phyloP scores from a whole-genome alignment of 1,140 invertebrate species.

The Rhagoletis pomonella region DNA sequence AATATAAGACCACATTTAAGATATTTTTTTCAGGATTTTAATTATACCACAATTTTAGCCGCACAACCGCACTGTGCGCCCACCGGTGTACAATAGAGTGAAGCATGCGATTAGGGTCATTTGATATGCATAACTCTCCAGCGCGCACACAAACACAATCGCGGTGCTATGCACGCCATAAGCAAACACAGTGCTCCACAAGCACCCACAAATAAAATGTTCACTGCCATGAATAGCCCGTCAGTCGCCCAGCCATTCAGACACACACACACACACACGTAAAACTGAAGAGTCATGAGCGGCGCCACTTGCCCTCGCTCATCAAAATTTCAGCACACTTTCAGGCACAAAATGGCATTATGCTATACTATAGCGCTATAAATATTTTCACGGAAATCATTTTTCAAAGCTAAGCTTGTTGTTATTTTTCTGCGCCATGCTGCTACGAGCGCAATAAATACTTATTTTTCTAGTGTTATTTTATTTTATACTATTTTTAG shows the following conservation, averaged over 20 bases:
- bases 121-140: slow-evolving; percentile 41
- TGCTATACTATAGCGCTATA: slow-evolving; percentile 22
- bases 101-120: slow-evolving; percentile 46
- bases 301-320: slow-evolving; percentile 17
- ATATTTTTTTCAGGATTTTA: no score
- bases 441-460: slow-evolving; percentile 6
- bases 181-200: background rate
- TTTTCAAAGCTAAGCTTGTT: slow-evolving; percentile 27
- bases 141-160: background rate
- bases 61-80: background rate
- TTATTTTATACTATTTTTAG: slow-evolving; percentile 10
- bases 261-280: background rate
- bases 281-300: background rate
- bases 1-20: no score
- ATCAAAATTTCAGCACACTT: slow-evolving; percentile 50
- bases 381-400: slow-evolving; percentile 49
- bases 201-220: slow-evolving; percentile 17
- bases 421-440: background rate
- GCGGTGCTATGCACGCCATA: background rate
- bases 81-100: background rate
- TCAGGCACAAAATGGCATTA: slow-evolving; percentile 43
- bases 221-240: background rate
- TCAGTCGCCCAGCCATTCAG: background rate
- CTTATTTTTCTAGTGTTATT: background rate
- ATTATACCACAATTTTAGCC: no score